Percentiles rank a stretch among this genome's conserved stretches.
Conservation (phyloP, 2,113 vertebrate genomes). For the Callipepla californica region DNA sequence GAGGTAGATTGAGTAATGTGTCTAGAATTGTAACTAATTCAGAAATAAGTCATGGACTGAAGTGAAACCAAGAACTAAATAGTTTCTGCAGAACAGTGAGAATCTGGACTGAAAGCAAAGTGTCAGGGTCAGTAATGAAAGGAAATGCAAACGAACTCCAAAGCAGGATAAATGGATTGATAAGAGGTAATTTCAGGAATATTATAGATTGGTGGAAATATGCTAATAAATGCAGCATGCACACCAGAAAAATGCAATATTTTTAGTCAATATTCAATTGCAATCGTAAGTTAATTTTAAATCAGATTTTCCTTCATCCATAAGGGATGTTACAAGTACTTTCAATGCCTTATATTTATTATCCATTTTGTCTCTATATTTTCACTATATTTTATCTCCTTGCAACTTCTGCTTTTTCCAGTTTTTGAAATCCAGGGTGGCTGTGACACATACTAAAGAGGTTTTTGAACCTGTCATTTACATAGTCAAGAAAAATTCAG, state of each 20-base stretch:
- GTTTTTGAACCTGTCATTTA: background rate
- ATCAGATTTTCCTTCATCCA: background rate
- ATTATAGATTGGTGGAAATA: background rate
- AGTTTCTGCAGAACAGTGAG: background rate
- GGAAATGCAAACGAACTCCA: conserved; percentile 28
- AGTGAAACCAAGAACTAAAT: conserved; percentile 40
- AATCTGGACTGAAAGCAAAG: background rate
- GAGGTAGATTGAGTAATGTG: conserved; percentile 38
- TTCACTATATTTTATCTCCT: background rate
- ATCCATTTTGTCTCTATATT: background rate
- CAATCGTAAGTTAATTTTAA: background rate
- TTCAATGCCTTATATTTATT: background rate
- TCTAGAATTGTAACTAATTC: conserved; percentile 43
- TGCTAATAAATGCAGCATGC: background rate
- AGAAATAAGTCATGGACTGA: conserved; percentile 63
- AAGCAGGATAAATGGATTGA: background rate
- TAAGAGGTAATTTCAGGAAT: background rate
- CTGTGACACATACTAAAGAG: background rate
- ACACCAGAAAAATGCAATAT: background rate
- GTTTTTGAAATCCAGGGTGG: background rate
- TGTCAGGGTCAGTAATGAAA: background rate
- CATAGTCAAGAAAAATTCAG: background rate
- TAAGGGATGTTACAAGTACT: background rate
- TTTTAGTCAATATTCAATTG: background rate
- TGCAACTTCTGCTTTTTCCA: background rate